A percentile compares a stretch with the other conserved stretches of the same genome.
Conservation (phyloP, 1,140 invertebrate genomes). For the Danaus plexippus region DNA sequence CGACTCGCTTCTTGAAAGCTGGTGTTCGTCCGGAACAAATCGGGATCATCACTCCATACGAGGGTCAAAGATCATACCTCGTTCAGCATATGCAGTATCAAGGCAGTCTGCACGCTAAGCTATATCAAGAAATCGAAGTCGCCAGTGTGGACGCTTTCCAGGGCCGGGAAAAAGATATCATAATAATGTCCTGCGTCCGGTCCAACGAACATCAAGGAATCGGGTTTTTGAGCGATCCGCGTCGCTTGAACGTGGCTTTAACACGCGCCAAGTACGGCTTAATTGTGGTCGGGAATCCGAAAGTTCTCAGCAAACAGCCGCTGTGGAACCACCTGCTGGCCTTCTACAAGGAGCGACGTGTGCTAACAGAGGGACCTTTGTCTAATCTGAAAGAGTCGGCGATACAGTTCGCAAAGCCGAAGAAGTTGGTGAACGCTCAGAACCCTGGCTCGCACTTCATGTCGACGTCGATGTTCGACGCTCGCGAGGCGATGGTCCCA, state of each 20-base stretch:
- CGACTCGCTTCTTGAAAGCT: slow-evolving; percentile 92
- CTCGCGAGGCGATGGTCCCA: slow-evolving; percentile 90
- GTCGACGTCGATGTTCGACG: slow-evolving; percentile 95
- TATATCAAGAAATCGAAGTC: slow-evolving; percentile 99
- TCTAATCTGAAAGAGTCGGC: slow-evolving; percentile 97
- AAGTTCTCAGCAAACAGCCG: slow-evolving; percentile 97
- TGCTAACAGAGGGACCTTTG: slow-evolving; percentile 97
- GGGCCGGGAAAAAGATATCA: slow-evolving; percentile 98
- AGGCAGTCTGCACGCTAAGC: slow-evolving; percentile 94
- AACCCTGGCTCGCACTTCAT: slow-evolving; percentile 98
- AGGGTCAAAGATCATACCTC: slow-evolving; percentile 97
- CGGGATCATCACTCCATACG: slow-evolving; percentile 99
- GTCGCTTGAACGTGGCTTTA: slow-evolving; percentile 97
- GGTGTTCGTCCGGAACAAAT: slow-evolving; percentile 99
- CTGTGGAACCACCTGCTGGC: slow-evolving; percentile 98
- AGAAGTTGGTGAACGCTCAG: slow-evolving; percentile 92
- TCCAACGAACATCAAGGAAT: slow-evolving; percentile 94
- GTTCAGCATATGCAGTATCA: slow-evolving; percentile 99
- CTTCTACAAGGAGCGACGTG: slow-evolving; percentile 98
- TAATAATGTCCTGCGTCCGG: slow-evolving; percentile 98
- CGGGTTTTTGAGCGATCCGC: slow-evolving; percentile 97
- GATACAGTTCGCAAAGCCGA: slow-evolving; percentile 98
- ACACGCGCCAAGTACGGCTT: slow-evolving; percentile 98
- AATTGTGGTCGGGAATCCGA: slow-evolving; percentile 99
- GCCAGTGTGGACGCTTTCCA: slow-evolving; percentile 99